These are phyloP conservation scores for Dufourea novaeangliae DNA, from an alignment of 1,140 invertebrate genomes.

Conservation along the genomic window DNA sequence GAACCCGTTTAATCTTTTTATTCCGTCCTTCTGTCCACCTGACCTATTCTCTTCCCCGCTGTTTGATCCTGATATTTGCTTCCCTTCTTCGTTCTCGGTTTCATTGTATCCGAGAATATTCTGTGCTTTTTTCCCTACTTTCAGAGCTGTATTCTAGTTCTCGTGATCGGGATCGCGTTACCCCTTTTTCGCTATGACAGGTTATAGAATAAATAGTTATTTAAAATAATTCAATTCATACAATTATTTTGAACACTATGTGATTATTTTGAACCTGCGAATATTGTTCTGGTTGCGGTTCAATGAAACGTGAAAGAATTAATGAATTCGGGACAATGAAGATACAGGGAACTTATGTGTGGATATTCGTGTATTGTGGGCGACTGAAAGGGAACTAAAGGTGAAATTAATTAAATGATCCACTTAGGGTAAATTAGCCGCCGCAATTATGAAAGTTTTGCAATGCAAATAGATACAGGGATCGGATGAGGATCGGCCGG, in stretches of 20 bases:
- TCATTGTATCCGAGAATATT: neutral
- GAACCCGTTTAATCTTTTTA: neutral
- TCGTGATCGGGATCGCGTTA: neutral
- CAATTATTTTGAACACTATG: too few relatives aligned
- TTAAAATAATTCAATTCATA: too few relatives aligned
- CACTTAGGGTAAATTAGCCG: constrained; percentile 6
- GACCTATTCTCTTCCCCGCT: neutral
- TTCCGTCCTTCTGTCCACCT: neutral
- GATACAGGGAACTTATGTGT: too few relatives aligned
- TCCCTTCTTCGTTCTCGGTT: neutral
- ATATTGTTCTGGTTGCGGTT: too few relatives aligned
- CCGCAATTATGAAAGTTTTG: constrained; percentile 24
- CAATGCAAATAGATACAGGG: constrained; percentile 24
- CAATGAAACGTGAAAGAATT: too few relatives aligned
- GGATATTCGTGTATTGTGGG: too few relatives aligned
- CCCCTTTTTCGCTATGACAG: too few relatives aligned
- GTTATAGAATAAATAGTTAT: too few relatives aligned
- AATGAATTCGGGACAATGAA: too few relatives aligned
- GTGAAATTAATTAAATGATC: constrained; percentile 6
- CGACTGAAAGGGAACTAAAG: neutral
- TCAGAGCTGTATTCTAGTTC: neutral
- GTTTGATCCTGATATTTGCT: neutral
- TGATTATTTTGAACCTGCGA: too few relatives aligned
- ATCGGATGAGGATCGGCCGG: constrained; percentile 8
- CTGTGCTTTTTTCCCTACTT: neutral